These are phyloP conservation scores for Reticulitermes speratus DNA, from an alignment of 1,140 invertebrate species.

Conservation along the genomic window DNA sequence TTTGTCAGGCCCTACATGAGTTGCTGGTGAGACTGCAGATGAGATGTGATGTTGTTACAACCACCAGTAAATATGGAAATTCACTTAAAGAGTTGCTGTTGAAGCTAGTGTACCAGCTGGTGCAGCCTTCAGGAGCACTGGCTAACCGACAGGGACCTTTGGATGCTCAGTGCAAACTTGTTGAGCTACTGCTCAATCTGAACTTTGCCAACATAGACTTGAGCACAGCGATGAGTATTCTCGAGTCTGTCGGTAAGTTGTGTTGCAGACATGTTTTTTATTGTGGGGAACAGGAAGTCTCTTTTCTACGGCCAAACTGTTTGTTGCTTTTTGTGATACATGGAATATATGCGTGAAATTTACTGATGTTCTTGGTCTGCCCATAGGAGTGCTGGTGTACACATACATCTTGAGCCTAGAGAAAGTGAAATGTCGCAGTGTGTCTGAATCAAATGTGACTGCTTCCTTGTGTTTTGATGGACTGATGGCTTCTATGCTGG, in stretches of 20 bases:
- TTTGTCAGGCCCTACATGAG: conserved; percentile 71
- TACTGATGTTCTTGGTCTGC: neutral
- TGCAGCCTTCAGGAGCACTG: conserved; percentile 68
- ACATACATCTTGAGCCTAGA: conserved; percentile 60
- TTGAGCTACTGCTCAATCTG: conserved; percentile 64
- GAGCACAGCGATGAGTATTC: conserved; percentile 69
- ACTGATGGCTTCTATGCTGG: conserved; percentile 65
- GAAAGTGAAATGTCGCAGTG: conserved; percentile 55
- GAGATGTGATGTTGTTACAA: conserved; percentile 63
- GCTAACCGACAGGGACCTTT: conserved; percentile 70
- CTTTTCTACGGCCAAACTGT: too few species aligned
- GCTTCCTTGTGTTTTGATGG: conserved; percentile 59
- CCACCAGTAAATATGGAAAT: conserved; percentile 56
- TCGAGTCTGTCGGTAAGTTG: conserved; percentile 65
- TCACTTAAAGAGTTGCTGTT: conserved; percentile 68
- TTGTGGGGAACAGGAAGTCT: too few species aligned
- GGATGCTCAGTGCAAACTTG: conserved; percentile 75
- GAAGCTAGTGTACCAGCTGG: conserved; percentile 68
- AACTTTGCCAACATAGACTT: conserved; percentile 68
- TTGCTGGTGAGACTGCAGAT: conserved; percentile 68
- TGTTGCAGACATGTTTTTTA: neutral
- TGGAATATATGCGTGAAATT: too few species aligned
- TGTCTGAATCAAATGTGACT: conserved; percentile 48
- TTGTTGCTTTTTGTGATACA: too few species aligned
- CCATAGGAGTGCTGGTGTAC: conserved; percentile 54